Conservation (phyloP, 2,888 invertebrate genomes). For the Fragum sueziense region DNA sequence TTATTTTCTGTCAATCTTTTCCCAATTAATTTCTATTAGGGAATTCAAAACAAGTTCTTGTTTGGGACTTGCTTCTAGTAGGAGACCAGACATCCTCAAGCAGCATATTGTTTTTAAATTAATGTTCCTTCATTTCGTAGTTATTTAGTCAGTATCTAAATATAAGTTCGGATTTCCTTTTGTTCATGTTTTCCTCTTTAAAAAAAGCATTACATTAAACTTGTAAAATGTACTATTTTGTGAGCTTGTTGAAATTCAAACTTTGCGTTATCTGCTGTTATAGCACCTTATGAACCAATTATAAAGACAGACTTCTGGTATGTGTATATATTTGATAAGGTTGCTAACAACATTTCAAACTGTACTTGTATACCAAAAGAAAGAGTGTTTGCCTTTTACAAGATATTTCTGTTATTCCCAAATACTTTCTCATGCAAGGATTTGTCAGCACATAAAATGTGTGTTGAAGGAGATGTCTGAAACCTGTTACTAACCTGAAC, state of each 20-base stretch:
- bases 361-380: neutral
- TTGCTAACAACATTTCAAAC: neutral
- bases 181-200: neutral
- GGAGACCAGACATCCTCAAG: neutral
- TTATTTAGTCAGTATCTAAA: neutral
- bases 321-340: neutral
- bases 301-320: neutral
- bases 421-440: neutral
- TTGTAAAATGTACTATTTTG: neutral
- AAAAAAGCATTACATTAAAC: neutral
- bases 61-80: neutral
- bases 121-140: neutral
- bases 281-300: neutral
- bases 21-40: neutral
- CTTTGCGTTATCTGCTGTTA: neutral
- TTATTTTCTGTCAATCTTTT: neutral
- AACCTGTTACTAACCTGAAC: constrained; percentile 11
- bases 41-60: neutral
- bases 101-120: neutral
- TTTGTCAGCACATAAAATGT: neutral
- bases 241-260: neutral
- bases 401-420: neutral
- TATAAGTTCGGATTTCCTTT: neutral
- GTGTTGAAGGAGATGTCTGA: neutral
- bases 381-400: neutral